Percentiles rank a stretch among this genome's conserved stretches.
These are phyloP conservation scores for Turritopsis dohrnii DNA, from an alignment of 30 jellyfish, hydroid and myxozoan species.

Conservation along the genomic window DNA sequence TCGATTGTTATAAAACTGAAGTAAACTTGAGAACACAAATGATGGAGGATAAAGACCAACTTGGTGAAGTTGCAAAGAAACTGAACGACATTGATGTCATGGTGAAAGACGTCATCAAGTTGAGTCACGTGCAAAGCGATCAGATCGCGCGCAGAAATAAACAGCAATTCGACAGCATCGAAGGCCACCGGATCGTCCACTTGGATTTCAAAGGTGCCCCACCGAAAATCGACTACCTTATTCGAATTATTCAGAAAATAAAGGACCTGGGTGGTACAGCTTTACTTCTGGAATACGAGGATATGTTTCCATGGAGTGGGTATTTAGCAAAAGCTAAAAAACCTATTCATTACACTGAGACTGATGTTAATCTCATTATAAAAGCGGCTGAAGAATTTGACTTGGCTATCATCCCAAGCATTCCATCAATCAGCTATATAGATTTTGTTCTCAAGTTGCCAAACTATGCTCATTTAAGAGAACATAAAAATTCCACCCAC, in stretches of 20 bases:
- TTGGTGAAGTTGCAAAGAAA: no score
- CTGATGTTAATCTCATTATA: constrained; percentile 37
- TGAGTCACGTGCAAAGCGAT: no score
- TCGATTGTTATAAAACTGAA: no score
- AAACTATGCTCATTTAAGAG: constrained; percentile 57
- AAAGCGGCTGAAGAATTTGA: constrained; percentile 47
- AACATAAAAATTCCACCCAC: constrained; percentile 26
- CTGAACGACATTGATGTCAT: no score
- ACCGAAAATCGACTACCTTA: constrained; percentile 45
- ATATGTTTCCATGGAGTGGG: constrained; percentile 65
- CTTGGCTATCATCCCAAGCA: constrained; percentile 53
- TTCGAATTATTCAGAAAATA: constrained; percentile 36
- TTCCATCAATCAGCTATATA: constrained; percentile 75
- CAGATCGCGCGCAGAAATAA: no score
- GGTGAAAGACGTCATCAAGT: no score
- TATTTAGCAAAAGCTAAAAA: constrained; percentile 25
- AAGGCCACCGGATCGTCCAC: constrained; percentile 62
- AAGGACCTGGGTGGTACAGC: constrained; percentile 65
- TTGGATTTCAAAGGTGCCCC: constrained; percentile 88
- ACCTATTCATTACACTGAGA: constrained; percentile 55
- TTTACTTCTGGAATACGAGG: constrained; percentile 72
- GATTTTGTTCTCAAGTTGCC: constrained; percentile 70
- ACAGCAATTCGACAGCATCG: no score
- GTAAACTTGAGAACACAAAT: no score
- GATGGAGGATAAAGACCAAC: no score